Evolutionary conservation across 2,888 invertebrate genomes (phyloP).

Genomic region (Antheraea yamamai): DNA sequence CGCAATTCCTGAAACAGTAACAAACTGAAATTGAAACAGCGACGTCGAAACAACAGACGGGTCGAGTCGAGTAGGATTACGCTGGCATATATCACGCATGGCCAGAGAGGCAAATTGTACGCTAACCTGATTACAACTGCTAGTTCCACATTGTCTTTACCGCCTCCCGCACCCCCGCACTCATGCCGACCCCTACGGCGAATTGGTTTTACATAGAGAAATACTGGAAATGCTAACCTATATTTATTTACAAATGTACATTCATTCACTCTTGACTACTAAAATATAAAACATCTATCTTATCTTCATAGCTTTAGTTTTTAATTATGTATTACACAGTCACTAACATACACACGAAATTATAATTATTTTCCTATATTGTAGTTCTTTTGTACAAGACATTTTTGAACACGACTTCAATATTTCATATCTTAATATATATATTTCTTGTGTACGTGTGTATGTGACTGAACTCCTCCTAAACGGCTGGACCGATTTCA

Average conservation of each 20-base stretch:
- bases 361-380: background rate
- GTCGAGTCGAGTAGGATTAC: constrained; percentile 46
- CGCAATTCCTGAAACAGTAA: background rate
- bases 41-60: constrained; percentile 38
- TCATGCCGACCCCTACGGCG: constrained; percentile 37
- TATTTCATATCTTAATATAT: background rate
- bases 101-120: constrained; percentile 89
- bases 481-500: too few species aligned
- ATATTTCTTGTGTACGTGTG: too few species aligned
- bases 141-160: constrained; percentile 77
- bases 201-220: constrained; percentile 24
- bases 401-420: background rate
- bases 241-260: background rate
- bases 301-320: too few species aligned
- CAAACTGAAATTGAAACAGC: constrained; percentile 16
- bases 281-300: background rate
- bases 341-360: background rate
- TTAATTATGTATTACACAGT: background rate
- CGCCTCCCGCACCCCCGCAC: constrained; percentile 36
- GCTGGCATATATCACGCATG: constrained; percentile 83
- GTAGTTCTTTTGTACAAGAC: background rate
- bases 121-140: constrained; percentile 89
- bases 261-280: background rate
- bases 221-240: constrained; percentile 32
- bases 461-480: too few species aligned